Percentiles rank a stretch among this genome's conserved stretches.
Evolutionary conservation across 2,113 vertebrate species (phyloP).

Genomic region (Emydura subglobosa): DNA sequence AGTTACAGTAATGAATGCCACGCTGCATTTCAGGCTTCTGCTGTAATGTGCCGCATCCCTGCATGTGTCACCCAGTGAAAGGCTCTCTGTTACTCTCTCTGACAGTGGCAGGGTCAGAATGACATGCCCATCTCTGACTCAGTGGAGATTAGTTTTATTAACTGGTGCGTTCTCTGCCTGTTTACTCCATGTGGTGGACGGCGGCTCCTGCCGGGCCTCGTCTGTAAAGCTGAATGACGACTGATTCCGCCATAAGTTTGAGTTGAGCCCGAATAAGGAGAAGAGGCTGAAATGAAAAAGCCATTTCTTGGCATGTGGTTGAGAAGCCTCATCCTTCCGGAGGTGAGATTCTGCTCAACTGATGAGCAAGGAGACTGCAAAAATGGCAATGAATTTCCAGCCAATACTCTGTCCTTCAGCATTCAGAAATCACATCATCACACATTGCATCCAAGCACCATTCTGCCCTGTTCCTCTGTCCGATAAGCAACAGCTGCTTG

Average conservation of each 20-base stretch:
- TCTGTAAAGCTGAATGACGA: neutral
- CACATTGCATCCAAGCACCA: rapidly evolving
- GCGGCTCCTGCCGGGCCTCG: neutral
- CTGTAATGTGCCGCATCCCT: neutral
- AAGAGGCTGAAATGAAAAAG: neutral
- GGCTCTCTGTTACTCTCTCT: neutral
- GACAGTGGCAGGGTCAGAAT: neutral
- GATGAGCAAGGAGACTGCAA: neutral
- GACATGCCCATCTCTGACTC: rapidly evolving
- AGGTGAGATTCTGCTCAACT: neutral
- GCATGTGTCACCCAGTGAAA: neutral
- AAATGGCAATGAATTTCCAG: neutral
- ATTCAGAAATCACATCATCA: neutral
- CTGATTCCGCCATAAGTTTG: neutral
- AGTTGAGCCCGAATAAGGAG: neutral
- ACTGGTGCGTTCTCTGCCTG: too few species aligned
- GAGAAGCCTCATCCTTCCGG: neutral
- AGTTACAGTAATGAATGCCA: neutral
- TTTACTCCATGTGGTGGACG: neutral
- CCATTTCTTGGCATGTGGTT: neutral
- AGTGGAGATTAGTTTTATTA: neutral
- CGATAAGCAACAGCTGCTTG: neutral
- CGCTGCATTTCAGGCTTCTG: neutral
- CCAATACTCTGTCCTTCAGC: neutral
- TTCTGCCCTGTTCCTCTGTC: neutral